Base-by-base conservation (phyloP, 2,113 vertebrate genomes). In the Rhodinocichla rosea region DNA sequence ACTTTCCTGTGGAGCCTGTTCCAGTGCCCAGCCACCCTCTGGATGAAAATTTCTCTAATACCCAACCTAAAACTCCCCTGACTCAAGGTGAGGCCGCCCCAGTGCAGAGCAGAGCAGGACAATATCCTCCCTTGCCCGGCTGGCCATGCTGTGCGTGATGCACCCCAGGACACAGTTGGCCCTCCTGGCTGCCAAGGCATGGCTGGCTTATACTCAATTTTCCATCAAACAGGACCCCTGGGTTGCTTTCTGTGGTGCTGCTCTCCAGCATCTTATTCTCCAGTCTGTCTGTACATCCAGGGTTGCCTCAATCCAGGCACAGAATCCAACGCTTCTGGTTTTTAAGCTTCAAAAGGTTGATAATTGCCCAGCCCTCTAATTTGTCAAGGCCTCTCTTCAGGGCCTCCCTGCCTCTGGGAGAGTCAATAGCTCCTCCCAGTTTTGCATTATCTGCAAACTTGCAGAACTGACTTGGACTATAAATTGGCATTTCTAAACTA, bases 91-190 rank as follows among this genome's bases (percentile, higher is more conserved):
- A 69, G 21, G 15, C 55, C 0, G 0, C 26, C 14, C 30, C 62
- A 53, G 30, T 4, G 19, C 60, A 67, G 37, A 81, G 45, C 45
- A 82, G 60, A 45, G 28, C 0, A 0, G 45, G 39, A 75, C 37
- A 60, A 26, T 81, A 8, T 11, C 17, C n/a, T 62, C 47, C 24
- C 40, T 62, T 30, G 4, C 30, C n/a, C 0, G 0, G 21, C 55
- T 76, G 53, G 13, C 0, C 0, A 11, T 62, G 47, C 62, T 62
- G 17, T 15, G 30, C 26, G 24, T 47, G 40, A 32, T 55, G 14
- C 10, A 0, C 11, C 17, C 30, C 35, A 32, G 40, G 40, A 40
- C 35, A 35, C 0, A 0, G 3, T 1, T 76, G 47, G 9, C 63
- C n/a, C 30, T 69, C 47, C 40, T 76, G 63, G 20, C 55, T 83